Base-by-base conservation (phyloP, 2,113 vertebrate genomes). In the Paramisgurnus dabryanus region DNA sequence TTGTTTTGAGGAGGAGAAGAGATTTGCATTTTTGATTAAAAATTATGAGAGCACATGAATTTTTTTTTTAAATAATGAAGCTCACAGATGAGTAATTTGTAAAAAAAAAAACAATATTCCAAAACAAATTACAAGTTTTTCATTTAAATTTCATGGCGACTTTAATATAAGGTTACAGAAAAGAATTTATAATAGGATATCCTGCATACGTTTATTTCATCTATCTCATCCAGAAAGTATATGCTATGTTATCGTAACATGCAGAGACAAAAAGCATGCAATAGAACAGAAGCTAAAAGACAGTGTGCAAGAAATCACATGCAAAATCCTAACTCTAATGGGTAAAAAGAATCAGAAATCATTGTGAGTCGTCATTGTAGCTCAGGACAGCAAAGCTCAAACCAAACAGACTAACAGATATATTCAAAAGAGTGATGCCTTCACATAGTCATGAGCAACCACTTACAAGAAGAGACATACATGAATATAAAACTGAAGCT, bases 281-380 rank as follows among this genome's bases (percentile, higher is more conserved):
- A 49, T 79, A 4, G 49, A 72, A 53, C 49, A 91, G 82, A 61
- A 66, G 79, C 82, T 85, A 77, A 86, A 71, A 75, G 27, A 11
- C 82, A 68, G 12, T 39, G 11, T 72, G 39, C 4, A 81, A 82
- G n/a, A 81, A 4, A 41, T 47, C 79, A 88, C 92, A 94, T 94
- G 94, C 92, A 94, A 91, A 86, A 83, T 83, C 85, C 60, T 50
- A 41, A 82, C 10, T 41, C 6, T 12, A 57, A 57, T 2, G 13
- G 57, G 43, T 58, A 18, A 17, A 58, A 18, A 34, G 27, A 34
- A 34, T 34, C 27, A 34, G 27, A 34, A 34, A 34, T 34, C 27
- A 34, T 34, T 34, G 27, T 22, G 45, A 9, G 8, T 4, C 13
- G n/a, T 40, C 47, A 64, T 76, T 53, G 5, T n/a, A 65, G 64